Percentiles rank a stretch among this genome's conserved stretches.
phyloP scores from a whole-genome alignment of 2,888 invertebrate species.

The Bombylius discolor region DNA sequence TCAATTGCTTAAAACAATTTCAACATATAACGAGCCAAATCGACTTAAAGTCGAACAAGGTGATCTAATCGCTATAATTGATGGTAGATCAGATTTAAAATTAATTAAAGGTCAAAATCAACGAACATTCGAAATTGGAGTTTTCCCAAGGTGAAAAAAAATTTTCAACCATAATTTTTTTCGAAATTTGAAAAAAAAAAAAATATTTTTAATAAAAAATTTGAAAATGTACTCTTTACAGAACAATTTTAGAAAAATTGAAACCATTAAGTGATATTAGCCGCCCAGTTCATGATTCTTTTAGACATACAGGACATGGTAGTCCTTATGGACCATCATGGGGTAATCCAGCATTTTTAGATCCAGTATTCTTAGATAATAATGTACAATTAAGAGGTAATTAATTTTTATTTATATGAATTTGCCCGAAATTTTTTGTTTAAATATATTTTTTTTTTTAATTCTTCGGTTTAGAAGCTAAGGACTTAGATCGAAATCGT shows the following conservation, averaged over 20 bases:
- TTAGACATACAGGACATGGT: slow-evolving; percentile 69
- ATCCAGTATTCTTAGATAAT: slow-evolving; percentile 52
- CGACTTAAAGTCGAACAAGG: slow-evolving; percentile 67
- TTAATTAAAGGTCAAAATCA: slow-evolving; percentile 97
- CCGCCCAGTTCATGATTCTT: slow-evolving; percentile 64
- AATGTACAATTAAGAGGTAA: slow-evolving; percentile 22
- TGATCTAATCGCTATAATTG: slow-evolving; percentile 78
- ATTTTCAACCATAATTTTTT: not conserved
- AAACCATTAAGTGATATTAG: slow-evolving; percentile 65
- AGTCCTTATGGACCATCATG: slow-evolving; percentile 65
- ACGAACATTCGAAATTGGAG: slow-evolving; percentile 73
- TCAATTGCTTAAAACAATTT: slow-evolving; percentile 50
- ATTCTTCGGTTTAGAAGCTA: not conserved
- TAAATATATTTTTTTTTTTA: not conserved
- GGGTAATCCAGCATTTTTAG: slow-evolving; percentile 70
- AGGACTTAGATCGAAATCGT: slow-evolving; percentile 31
- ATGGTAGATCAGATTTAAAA: slow-evolving; percentile 75
- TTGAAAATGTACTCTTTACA: slow-evolving; percentile 13
- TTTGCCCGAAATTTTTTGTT: not conserved
- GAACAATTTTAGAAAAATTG: slow-evolving; percentile 54
- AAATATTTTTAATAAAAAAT: not conserved
- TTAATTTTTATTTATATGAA: not conserved
- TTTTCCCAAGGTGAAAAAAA: slow-evolving; percentile 58
- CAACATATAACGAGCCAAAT: slow-evolving; percentile 54
- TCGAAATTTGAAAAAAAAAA: slow-evolving; percentile 59